phyloP scores from a whole-genome alignment of 2,888 invertebrate genomes.

The Chrysopilus asiliformis region DNA sequence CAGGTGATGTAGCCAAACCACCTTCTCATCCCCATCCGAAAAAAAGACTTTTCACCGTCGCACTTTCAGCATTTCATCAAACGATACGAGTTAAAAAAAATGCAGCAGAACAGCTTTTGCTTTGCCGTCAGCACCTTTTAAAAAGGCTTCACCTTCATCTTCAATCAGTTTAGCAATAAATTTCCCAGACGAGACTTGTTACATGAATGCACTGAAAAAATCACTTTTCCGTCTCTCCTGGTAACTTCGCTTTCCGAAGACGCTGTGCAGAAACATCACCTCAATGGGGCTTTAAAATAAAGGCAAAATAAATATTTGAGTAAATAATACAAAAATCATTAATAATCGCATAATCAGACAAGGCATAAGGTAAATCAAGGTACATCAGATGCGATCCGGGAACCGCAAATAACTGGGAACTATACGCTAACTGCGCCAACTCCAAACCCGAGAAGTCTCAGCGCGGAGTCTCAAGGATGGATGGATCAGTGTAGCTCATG shows the following conservation, averaged over 20 bases:
- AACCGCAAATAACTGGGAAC: not conserved
- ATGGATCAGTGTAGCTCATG: not conserved
- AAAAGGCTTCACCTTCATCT: too few species aligned
- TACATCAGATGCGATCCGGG: not conserved
- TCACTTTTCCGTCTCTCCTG: not conserved
- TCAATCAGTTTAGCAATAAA: constrained; percentile 21
- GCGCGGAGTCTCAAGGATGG: not conserved
- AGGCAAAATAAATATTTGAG: too few species aligned
- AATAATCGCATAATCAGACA: constrained; percentile 22
- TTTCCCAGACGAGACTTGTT: constrained; percentile 17
- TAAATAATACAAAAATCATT: too few species aligned
- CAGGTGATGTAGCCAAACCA: too few species aligned
- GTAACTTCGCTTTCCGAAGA: constrained; percentile 3
- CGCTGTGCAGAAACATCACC: too few species aligned
- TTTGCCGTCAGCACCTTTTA: too few species aligned
- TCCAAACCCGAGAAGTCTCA: not conserved
- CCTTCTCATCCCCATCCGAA: too few species aligned
- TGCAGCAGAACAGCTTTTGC: too few species aligned
- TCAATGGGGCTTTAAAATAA: too few species aligned
- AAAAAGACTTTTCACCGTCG: too few species aligned
- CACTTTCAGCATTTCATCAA: too few species aligned
- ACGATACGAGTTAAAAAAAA: too few species aligned
- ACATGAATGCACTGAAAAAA: constrained; percentile 13
- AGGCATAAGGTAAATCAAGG: constrained; percentile 17
- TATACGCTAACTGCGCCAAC: not conserved